A percentile compares a stretch with the other conserved stretches of the same genome.
Evolutionary conservation across 2,113 vertebrate species (phyloP).

Genomic region (Brachirus orientalis): DNA sequence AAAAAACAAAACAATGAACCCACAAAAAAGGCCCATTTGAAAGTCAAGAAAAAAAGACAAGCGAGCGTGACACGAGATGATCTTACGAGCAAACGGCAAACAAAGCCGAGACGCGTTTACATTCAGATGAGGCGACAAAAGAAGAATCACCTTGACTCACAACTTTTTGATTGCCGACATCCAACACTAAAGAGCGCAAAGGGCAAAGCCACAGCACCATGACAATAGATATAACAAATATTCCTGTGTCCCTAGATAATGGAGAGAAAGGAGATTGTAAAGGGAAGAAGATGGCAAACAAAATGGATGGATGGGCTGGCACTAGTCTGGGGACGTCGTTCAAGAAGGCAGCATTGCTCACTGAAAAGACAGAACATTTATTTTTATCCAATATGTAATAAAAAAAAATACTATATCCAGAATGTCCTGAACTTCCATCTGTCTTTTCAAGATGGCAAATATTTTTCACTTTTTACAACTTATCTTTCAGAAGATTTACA

Average conservation of each 20-base stretch:
- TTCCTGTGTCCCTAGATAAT: constrained; percentile 49
- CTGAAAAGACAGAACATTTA: constrained; percentile 46
- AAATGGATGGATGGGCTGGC: constrained; percentile 54
- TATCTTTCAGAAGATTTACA: not conserved
- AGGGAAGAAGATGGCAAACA: constrained; percentile 58
- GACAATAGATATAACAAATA: constrained; percentile 64
- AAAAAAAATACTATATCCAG: constrained; percentile 31
- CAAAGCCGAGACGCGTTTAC: constrained; percentile 9
- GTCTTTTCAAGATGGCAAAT: constrained; percentile 2
- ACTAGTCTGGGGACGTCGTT: constrained; percentile 44
- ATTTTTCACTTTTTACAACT: not conserved
- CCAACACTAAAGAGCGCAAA: constrained; percentile 32
- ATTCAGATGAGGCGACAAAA: constrained; percentile 45
- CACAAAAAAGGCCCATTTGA: constrained; percentile 24
- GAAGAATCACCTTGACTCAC: constrained; percentile 46
- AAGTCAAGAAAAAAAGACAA: constrained; percentile 1
- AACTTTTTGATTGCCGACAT: constrained; percentile 57
- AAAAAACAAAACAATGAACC: not conserved
- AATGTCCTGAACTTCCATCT: not conserved
- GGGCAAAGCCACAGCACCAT: constrained; percentile 56
- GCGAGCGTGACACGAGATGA: constrained; percentile 19
- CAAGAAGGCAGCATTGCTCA: constrained; percentile 26
- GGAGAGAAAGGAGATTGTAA: constrained; percentile 53
- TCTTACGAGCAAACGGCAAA: constrained; percentile 4
- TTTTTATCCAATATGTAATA: constrained; percentile 42